Conservation (phyloP, 1,140 invertebrate genomes). For the Cotesia typhae region DNA sequence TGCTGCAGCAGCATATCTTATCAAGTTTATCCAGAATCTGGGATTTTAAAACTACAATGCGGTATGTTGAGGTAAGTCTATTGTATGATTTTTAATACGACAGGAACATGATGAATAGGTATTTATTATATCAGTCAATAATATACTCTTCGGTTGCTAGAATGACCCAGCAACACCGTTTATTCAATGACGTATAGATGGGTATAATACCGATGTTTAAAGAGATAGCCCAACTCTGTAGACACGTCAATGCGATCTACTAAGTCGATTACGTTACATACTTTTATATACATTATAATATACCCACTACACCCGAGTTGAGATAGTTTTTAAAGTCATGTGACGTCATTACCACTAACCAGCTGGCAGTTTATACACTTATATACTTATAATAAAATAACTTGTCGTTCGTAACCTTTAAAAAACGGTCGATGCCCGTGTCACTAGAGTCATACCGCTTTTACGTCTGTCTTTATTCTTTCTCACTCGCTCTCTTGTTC, state of each 20-base stretch:
- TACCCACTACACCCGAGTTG: neutral
- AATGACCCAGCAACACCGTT: constrained; percentile 28
- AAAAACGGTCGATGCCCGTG: constrained; percentile 51
- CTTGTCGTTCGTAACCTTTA: constrained; percentile 54
- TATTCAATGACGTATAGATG: constrained; percentile 30
- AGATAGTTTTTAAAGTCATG: constrained; percentile 33
- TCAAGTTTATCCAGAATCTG: too few species aligned
- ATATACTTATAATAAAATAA: constrained; percentile 33
- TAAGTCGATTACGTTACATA: constrained; percentile 27
- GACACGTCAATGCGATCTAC: constrained; percentile 32
- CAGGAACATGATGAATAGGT: too few species aligned
- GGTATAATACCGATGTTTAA: constrained; percentile 28
- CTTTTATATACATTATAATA: neutral
- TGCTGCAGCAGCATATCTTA: too few species aligned
- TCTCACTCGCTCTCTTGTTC: constrained; percentile 19
- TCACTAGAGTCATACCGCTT: constrained; percentile 39
- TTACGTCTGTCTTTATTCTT: constrained; percentile 47
- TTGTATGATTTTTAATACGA: too few species aligned
- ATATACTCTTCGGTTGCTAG: constrained; percentile 2
- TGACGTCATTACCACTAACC: constrained; percentile 31
- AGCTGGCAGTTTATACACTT: constrained; percentile 26
- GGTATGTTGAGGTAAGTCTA: too few species aligned
- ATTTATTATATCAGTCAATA: too few species aligned
- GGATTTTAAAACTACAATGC: too few species aligned
- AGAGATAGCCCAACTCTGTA: constrained; percentile 22